Evolutionary conservation across 1,140 invertebrate genomes (phyloP).

Genomic region (Araneus ventricosus): DNA sequence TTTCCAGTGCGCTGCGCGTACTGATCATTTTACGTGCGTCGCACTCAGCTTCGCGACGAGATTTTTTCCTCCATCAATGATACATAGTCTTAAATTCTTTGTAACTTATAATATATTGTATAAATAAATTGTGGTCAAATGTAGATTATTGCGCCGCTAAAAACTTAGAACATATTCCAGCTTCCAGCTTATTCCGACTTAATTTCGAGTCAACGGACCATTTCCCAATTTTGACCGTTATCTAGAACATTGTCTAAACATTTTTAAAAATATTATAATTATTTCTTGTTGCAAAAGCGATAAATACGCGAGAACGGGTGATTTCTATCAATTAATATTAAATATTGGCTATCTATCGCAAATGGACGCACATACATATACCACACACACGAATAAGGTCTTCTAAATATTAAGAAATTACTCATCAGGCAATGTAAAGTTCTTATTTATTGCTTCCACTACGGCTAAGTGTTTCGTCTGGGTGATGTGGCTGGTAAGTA

Average conservation of each 20-base stretch:
- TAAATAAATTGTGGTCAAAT: no score
- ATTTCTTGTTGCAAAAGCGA: not conserved
- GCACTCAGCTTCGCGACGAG: no score
- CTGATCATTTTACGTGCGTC: no score
- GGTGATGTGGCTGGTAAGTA: not conserved
- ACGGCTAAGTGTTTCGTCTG: not conserved
- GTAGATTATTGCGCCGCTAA: no score
- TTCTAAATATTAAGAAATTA: not conserved
- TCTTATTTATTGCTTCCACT: not conserved
- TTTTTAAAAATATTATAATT: no score
- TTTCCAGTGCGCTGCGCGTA: no score
- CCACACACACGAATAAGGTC: not conserved
- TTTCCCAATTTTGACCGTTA: not conserved
- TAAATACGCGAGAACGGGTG: not conserved
- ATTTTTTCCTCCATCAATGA: no score
- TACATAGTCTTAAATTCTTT: no score
- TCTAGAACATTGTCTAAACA: not conserved
- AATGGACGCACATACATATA: not conserved
- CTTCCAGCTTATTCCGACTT: no score
- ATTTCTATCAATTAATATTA: not conserved
- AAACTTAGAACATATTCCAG: no score
- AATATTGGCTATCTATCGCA: not conserved
- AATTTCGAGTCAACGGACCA: not conserved
- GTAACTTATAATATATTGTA: no score
- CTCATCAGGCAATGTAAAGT: constrained; percentile 16